A percentile compares a stretch with the other conserved stretches of the same genome.
Conservation (phyloP, 2,113 vertebrate genomes). For the Shinisaurus crocodilurus region DNA sequence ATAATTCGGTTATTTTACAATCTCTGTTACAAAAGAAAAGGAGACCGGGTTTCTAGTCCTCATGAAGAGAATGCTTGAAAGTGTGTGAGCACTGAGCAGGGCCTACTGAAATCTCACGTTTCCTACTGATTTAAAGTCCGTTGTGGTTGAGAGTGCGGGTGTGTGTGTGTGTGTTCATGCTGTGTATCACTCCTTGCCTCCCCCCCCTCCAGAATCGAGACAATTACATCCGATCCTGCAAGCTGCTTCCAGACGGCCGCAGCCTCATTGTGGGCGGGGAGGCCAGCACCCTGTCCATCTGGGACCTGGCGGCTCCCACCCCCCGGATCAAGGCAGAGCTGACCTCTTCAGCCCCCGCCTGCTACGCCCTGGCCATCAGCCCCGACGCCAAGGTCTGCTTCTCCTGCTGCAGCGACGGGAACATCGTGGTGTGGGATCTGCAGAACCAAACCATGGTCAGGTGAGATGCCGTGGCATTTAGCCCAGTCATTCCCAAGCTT, state of each 20-base stretch:
- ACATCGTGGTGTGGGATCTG: constrained; percentile 71
- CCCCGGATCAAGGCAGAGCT: constrained; percentile 71
- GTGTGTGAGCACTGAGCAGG: too few relatives aligned
- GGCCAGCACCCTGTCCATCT: constrained; percentile 75
- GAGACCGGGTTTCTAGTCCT: not conserved
- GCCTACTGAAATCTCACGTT: not conserved
- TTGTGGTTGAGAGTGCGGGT: too few relatives aligned
- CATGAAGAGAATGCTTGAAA: not conserved
- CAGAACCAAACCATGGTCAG: constrained; percentile 70
- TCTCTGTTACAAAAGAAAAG: too few relatives aligned
- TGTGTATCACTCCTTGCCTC: rapidly evolving
- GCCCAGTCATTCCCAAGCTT: too few relatives aligned
- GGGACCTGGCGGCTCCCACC: constrained; percentile 61
- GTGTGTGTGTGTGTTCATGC: rapidly evolving
- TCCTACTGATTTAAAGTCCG: not conserved
- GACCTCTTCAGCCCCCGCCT: constrained; percentile 67
- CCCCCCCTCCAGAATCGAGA: constrained; percentile 64
- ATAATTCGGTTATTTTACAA: not conserved
- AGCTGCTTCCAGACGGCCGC: constrained; percentile 69
- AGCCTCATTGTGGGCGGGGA: constrained; percentile 73
- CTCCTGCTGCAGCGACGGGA: constrained; percentile 75
- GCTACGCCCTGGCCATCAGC: constrained; percentile 71
- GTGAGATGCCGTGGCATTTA: constrained; percentile 22
- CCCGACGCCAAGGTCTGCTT: constrained; percentile 77
- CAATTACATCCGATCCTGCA: constrained; percentile 77